Evolutionary conservation across 2,888 invertebrate genomes (phyloP), one percentile per base, ranked within the genome.

Genomic region (Cistogaster globosa): DNA sequence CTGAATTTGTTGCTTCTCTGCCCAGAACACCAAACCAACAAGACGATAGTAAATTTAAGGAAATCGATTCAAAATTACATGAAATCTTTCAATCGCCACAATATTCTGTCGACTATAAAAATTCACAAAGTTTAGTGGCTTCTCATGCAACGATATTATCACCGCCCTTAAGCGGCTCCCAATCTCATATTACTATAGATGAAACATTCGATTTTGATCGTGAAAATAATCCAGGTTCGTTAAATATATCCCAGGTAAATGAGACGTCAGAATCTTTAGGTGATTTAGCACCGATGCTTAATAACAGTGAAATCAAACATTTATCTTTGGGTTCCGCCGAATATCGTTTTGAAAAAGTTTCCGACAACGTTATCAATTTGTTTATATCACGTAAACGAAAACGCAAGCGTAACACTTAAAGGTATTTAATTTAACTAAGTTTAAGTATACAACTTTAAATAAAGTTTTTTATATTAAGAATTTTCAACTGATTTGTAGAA

Each of bases 321-420:
- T 87, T 91, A 26, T 89, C 90, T 0, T 69, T 92, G 14, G 92
- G 92, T 20, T 87, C 89, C 11, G 89, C 88, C 18, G 88, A 91
- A 26, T 92, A 92, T 88, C 89, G 90, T 60, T 90, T 90, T 60
- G 92, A 92, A 80, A 88, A 87, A 18, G 80, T 90, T 55, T 88
- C 87, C 12, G 89, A 91, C 5, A 89, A 90, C 82, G 88, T 90
- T 45, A 87, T 91, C 0, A 88, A 91, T 42, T 86, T 92, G 36
- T 90, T 90, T 38, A 90, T 92, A n/a, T 90, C 88, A 48, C 88
- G 89, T 14, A 88, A 87, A 67, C 87, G 87, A 16, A 85, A 80
- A 71, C 80, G 81, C 18, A 83, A 83, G 32, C 63, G 42, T 16
- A 72, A 48, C 12, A 78, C 53, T 18, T 80, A 16, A 67, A 76